These are phyloP conservation scores for Neofelis nebulosa DNA, from an alignment of 2,113 vertebrate genomes.

Conservation along the genomic window DNA sequence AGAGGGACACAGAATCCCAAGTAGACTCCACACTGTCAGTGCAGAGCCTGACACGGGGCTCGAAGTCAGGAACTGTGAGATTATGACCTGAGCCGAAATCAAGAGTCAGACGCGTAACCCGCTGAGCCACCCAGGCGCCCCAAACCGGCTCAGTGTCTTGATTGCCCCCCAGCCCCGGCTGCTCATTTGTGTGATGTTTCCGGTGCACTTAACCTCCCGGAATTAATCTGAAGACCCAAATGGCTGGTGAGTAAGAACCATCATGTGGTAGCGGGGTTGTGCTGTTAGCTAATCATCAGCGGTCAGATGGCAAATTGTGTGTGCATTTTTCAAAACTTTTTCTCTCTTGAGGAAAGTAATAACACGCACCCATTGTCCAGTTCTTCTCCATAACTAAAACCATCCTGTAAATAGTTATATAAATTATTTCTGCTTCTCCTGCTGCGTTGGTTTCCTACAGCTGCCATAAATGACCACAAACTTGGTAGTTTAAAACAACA, in stretches of 20 bases:
- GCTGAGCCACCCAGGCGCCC: too few relatives aligned
- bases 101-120: too few relatives aligned
- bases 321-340: not conserved
- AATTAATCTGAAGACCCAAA: not conserved
- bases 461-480: not conserved
- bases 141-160: too few relatives aligned
- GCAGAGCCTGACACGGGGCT: too few relatives aligned
- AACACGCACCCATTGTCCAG: too few relatives aligned
- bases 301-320: not conserved
- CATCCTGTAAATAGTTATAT: not conserved
- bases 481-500: not conserved
- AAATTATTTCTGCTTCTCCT: not conserved
- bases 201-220: not conserved
- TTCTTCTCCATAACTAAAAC: not conserved
- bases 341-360: not conserved
- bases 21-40: too few relatives aligned
- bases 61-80: too few relatives aligned
- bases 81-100: too few relatives aligned
- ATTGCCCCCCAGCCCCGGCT: not conserved
- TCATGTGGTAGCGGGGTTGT: accelerated
- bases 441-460: not conserved
- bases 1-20: too few relatives aligned
- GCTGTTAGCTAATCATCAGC: not conserved
- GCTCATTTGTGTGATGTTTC: not conserved
- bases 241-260: not conserved